Base-by-base conservation (phyloP, 2,888 invertebrate species). In the Hirtodrosophila trivittata region DNA sequence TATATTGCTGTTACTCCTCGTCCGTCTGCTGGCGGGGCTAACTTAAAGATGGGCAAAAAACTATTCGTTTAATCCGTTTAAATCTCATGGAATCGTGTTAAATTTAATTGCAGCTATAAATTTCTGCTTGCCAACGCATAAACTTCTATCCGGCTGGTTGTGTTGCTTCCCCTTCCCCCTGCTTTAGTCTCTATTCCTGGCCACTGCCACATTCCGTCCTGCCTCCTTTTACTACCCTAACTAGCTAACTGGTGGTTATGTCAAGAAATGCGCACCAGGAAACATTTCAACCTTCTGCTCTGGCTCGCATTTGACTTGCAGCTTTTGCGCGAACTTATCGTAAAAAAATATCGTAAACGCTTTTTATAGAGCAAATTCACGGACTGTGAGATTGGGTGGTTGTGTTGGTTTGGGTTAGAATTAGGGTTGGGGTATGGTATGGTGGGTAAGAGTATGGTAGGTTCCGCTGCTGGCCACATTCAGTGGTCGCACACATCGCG, bases 81-180 rank as follows among this genome's bases (percentile, higher is more conserved):
- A 82, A 85, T 77, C 86, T 69, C 83, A 67, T 69, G 66, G 62
- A 66, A 77, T 87, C 83, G 67, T 85, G 86, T 85, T 85, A 72
- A 85, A 75, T 87, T 82, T 82, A 82, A 82, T 82, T 82, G 87
- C 73, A 66, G 86, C 83, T 46, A 87, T 87, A 82, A 82, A 82
- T 82, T 84, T 81, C 28, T 46, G 38, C 69, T 63, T 47, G 62
- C 58, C 63, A 63, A 59, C 74, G 60, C 74, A 86, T 80, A 80
- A 80, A 86, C 66, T 86, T 80, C 66, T 64, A 81, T 86, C 73
- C 77, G 59, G 46, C 69, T 49, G 75, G 62, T 60, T 73, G 45
- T 25, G 35, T 28, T 28, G 28, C 9, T 28, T 59, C 30, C 30
- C 46, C 42, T 28, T 13, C 12, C 51, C 37, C 16, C 12, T 12